Evolutionary conservation across 2,888 invertebrate species (phyloP).

Genomic region (Coelinius sp.): DNA sequence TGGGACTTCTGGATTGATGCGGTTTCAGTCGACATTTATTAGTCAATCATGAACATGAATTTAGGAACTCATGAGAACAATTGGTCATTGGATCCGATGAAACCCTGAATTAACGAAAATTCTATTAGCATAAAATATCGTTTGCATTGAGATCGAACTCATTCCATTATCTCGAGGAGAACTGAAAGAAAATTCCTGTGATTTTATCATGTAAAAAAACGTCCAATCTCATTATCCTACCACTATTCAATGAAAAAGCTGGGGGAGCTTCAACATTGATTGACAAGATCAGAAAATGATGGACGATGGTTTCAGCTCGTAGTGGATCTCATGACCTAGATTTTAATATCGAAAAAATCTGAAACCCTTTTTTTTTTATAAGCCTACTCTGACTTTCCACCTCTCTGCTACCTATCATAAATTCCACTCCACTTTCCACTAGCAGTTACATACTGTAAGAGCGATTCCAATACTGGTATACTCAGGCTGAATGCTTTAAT

Average conservation of each 20-base stretch:
- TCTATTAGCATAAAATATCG: too few relatives aligned
- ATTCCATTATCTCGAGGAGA: neutral
- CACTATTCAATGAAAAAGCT: neutral
- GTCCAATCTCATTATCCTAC: neutral
- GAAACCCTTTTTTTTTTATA: neutral
- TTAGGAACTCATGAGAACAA: neutral
- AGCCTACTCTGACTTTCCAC: neutral
- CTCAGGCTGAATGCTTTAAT: too few relatives aligned
- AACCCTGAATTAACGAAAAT: too few relatives aligned
- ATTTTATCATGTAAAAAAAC: neutral
- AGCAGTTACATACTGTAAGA: too few relatives aligned
- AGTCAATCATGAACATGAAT: too few relatives aligned
- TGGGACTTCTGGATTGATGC: conserved; percentile 58
- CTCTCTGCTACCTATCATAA: neutral
- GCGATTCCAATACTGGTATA: too few relatives aligned
- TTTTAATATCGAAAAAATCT: neutral
- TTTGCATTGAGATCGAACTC: neutral
- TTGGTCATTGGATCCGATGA: too few relatives aligned
- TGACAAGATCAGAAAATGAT: neutral
- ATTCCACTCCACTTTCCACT: too few relatives aligned
- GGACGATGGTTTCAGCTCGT: neutral
- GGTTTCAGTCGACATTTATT: neutral
- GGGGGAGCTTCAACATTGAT: neutral
- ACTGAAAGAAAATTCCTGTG: neutral
- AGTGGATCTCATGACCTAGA: neutral